These are phyloP conservation scores for Sitta carolinensis DNA, from an alignment of 2,797 vertebrate genomes.

Conservation along the genomic window DNA sequence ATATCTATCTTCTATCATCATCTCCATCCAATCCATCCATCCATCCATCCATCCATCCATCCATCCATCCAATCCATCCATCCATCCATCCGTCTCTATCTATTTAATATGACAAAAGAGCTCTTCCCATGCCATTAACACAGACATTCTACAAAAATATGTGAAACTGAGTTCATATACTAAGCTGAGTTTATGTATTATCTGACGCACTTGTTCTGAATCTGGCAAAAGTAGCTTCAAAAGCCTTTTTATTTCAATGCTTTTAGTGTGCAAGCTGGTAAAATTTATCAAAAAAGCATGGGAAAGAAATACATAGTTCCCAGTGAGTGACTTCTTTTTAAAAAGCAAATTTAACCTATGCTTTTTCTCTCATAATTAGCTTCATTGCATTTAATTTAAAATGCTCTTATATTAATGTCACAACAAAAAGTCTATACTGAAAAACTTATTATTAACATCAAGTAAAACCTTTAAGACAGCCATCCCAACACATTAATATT, in stretches of 20 bases:
- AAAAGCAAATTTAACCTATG: background rate
- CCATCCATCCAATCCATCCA: background rate
- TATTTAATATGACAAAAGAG: background rate
- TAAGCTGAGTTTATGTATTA: background rate
- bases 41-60: no score
- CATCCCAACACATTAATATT: background rate
- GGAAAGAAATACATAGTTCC: background rate
- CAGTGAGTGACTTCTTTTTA: background rate
- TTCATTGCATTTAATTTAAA: background rate
- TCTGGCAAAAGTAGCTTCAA: background rate
- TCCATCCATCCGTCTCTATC: accelerated
- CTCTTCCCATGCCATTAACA: background rate
- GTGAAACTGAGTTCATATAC: background rate
- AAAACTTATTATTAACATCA: background rate
- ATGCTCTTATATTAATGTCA: background rate
- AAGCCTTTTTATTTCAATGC: background rate
- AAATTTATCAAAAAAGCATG: background rate
- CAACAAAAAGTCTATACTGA: background rate
- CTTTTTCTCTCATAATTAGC: background rate
- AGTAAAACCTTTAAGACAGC: background rate
- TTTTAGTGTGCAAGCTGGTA: background rate
- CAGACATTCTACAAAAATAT: background rate
- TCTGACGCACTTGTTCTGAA: background rate
- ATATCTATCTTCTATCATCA: no score
- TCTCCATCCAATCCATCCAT: background rate